These are phyloP conservation scores for Drosophila kanekoi DNA, from an alignment of 2,888 invertebrate species.

Conservation along the genomic window DNA sequence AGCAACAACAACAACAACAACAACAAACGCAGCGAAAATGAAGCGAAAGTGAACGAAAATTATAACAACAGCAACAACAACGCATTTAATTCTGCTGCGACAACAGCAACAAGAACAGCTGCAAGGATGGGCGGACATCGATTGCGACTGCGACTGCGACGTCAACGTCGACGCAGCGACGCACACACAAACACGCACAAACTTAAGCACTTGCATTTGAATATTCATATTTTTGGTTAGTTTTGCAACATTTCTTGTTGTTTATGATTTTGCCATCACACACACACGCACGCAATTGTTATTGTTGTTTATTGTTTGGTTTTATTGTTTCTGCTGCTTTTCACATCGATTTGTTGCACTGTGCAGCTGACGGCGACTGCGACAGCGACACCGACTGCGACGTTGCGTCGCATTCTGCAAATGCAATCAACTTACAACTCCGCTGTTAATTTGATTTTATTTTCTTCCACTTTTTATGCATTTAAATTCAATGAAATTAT, in stretches of 20 bases:
- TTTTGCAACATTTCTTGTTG: slow-evolving; percentile 21
- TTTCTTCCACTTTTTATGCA: slow-evolving; percentile 36
- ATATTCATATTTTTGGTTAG: slow-evolving; percentile 11
- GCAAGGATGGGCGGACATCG: slow-evolving; percentile 70
- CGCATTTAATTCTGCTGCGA: slow-evolving; percentile 49
- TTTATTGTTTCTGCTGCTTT: slow-evolving; percentile 19
- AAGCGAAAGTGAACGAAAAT: slow-evolving; percentile 69
- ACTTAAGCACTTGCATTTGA: slow-evolving; percentile 16
- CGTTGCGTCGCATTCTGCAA: slow-evolving; percentile 13
- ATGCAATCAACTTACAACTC: slow-evolving; percentile 42
- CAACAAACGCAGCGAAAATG: slow-evolving; percentile 52
- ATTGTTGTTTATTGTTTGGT: slow-evolving; percentile 15
- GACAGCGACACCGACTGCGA: slow-evolving; percentile 8
- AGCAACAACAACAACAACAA: slow-evolving; percentile 34
- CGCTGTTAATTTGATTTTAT: slow-evolving; percentile 5
- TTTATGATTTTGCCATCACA: slow-evolving; percentile 30
- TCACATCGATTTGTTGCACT: slow-evolving; percentile 76
- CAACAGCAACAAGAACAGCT: slow-evolving; percentile 56
- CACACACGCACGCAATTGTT: slow-evolving; percentile 13
- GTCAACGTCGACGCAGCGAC: slow-evolving; percentile 32
- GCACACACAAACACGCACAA: slow-evolving; percentile 24
- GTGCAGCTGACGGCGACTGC: slow-evolving; percentile 40
- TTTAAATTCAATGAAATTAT: slow-evolving; percentile 61
- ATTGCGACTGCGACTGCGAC: slow-evolving; percentile 21
- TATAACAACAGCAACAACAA: slow-evolving; percentile 36